Conservation (phyloP, 2,888 invertebrate genomes). For the Lycaena phlaeas region DNA sequence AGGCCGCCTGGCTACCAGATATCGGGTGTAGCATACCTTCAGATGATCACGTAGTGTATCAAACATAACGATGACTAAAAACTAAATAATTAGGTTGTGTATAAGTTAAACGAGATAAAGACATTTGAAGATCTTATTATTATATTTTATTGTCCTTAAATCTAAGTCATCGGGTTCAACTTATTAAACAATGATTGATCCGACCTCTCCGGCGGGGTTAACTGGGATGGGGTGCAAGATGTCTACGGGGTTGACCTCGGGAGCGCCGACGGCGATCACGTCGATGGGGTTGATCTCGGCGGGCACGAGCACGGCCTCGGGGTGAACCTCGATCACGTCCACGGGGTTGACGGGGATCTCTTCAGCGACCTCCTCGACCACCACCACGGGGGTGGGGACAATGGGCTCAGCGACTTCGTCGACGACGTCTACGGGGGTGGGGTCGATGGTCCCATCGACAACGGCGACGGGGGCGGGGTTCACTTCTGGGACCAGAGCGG, state of each 20-base stretch:
- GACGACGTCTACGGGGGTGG: conserved; percentile 20
- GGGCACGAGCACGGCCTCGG: conserved; percentile 12
- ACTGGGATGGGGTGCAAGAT: conserved; percentile 6
- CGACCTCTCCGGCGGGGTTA: not conserved
- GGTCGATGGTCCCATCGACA: conserved; percentile 14
- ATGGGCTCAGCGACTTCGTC: conserved; percentile 3
- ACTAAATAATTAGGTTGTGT: too few species aligned
- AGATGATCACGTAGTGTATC: too few species aligned
- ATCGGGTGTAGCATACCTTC: too few species aligned
- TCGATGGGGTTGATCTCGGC: conserved; percentile 21
- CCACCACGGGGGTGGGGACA: conserved; percentile 3
- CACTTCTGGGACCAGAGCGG: conserved; percentile 10
- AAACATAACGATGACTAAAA: too few species aligned
- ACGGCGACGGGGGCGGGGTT: conserved; percentile 14
- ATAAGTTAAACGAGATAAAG: too few species aligned
- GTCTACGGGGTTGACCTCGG: conserved; percentile 16
- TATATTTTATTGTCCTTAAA: too few species aligned
- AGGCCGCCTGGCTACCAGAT: too few species aligned
- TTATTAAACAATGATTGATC: not conserved
- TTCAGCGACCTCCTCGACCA: conserved; percentile 3
- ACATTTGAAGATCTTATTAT: too few species aligned
- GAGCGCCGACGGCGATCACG: conserved; percentile 20
- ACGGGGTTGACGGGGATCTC: not conserved
- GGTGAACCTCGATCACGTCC: conserved; percentile 3
- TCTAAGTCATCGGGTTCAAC: too few species aligned